Evolutionary conservation across 2,797 vertebrate genomes (phyloP).

Genomic region (Sebastes trivittatus): DNA sequence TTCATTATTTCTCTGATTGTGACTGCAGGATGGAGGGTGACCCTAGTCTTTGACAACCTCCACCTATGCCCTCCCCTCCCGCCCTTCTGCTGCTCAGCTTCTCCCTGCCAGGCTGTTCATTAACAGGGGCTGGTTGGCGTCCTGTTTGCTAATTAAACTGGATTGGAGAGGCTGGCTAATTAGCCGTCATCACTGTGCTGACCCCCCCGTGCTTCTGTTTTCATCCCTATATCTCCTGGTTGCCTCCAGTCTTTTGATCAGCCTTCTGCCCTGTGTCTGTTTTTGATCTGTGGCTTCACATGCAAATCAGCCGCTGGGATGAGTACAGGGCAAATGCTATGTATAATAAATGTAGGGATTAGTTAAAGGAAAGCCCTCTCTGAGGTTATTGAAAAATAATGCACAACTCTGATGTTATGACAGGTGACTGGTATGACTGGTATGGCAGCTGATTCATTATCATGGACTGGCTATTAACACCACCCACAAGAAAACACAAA

Average conservation of each 20-base stretch:
- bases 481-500: background rate
- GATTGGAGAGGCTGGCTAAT: constrained; percentile 61
- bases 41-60: background rate
- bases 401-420: background rate
- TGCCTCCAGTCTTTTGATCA: constrained; percentile 53
- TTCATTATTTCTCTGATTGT: background rate
- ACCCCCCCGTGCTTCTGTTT: constrained; percentile 50
- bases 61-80: background rate
- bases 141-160: constrained; percentile 60
- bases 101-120: constrained; percentile 48
- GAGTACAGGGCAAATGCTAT: background rate
- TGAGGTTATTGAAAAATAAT: background rate
- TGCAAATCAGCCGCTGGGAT: constrained; percentile 5
- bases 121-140: constrained; percentile 40
- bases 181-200: constrained; percentile 44
- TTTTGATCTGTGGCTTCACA: constrained; percentile 40
- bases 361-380: background rate
- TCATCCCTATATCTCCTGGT: constrained; percentile 46
- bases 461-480: background rate
- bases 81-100: constrained; percentile 13
- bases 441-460: background rate
- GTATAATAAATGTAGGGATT: background rate
- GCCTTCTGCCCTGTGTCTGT: constrained; percentile 8
- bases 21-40: background rate
- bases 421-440: background rate